Base-by-base conservation (phyloP, 2,797 vertebrate genomes). In the Antrozous pallidus region DNA sequence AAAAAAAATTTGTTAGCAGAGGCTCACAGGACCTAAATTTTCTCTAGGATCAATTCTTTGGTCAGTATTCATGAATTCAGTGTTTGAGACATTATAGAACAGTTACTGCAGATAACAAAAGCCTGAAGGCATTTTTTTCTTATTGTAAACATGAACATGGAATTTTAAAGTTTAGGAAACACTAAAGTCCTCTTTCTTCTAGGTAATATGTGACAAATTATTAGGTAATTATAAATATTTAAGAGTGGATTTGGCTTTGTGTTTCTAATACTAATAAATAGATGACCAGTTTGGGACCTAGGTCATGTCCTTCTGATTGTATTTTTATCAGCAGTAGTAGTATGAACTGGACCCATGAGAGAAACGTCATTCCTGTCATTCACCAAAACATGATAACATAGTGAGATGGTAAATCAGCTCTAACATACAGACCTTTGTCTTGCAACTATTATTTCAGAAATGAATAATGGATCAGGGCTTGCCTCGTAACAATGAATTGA, bases 381-480 rank as follows among this genome's bases (percentile, higher is more conserved):
- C 65, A 84, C 16, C 8, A 83, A 28, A 47, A 85, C 85, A 36
- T 45, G 42, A 54, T 70, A 92, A 63, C 31, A 40, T 31, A n/a
- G 28, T 31, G n/a, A 83, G 77, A 54, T 61, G 26, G 11, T 40
- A 82, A 92, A 69, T 90, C 17, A 74, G 10, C 11, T 49, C 12
- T 58, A 90, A 47, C n/a, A 42, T 54, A 61, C 42, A 95, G 56
- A 95, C 17, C 38, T 90, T 63, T 90, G 77, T 42, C 31, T 96
- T 88, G 67, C 3, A 79, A 69, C 45, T 61, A 79, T 26, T 63
- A 67, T 91, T 93, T 91, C 63, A 73, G 67, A 90, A 88, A 96
- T 90, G 91, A 97, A 95, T 94, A 96, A 97, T 96, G 92, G 75
- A 95, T 95, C 69, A 67, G 28, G 45, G 61, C 74, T 90, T 36